These are phyloP conservation scores for Rhagonycha fulva DNA, from an alignment of 2,888 invertebrate species.

Conservation along the genomic window DNA sequence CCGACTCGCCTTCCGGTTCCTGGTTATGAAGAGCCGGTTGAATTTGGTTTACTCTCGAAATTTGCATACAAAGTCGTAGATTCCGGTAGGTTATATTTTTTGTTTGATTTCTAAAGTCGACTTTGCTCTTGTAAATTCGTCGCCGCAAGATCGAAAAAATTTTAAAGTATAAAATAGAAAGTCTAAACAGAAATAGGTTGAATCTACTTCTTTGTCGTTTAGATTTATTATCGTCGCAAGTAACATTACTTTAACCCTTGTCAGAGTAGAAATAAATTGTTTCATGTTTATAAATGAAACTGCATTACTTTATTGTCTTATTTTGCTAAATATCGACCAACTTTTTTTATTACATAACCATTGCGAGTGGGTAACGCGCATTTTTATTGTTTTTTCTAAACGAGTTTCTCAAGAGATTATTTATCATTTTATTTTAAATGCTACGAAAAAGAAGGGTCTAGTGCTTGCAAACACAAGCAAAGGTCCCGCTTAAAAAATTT, in stretches of 20 bases:
- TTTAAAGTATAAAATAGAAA: neutral
- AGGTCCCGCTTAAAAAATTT: neutral
- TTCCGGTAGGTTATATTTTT: conserved; percentile 43
- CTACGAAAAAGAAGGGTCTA: neutral
- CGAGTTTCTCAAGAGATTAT: neutral
- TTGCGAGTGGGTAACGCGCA: neutral
- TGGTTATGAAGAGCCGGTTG: conserved; percentile 81
- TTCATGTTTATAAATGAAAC: conserved; percentile 3
- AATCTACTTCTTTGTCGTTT: conserved; percentile 8
- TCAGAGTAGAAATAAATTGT: conserved; percentile 7
- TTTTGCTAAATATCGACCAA: neutral
- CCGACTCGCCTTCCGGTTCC: conserved; percentile 87
- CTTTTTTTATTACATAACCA: neutral
- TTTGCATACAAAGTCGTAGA: conserved; percentile 89
- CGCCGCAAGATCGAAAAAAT: neutral
- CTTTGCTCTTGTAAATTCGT: neutral
- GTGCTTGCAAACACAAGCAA: neutral
- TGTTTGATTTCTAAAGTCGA: neutral
- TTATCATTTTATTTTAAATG: neutral
- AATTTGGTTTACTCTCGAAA: conserved; percentile 89
- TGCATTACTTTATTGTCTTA: conserved; percentile 2
- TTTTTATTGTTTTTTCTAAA: neutral
- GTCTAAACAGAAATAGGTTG: neutral
- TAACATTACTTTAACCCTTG: conserved; percentile 21
- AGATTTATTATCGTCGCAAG: conserved; percentile 11